Evolutionary conservation across 2,888 invertebrate species (phyloP).

Genomic region (Drosophila conformis): DNA sequence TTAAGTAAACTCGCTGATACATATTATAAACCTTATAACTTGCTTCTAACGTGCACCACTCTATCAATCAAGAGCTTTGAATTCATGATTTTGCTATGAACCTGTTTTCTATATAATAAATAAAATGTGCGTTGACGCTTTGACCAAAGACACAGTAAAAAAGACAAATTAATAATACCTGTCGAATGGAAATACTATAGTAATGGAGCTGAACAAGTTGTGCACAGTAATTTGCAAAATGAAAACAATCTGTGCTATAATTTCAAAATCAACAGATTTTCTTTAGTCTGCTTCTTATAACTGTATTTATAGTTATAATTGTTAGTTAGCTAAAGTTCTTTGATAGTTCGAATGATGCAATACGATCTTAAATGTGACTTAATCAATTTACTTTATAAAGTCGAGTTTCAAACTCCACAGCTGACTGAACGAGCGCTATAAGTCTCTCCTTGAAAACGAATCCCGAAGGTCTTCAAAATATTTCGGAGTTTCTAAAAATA

Average conservation of each 20-base stretch:
- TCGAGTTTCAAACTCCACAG: background rate
- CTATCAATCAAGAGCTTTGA: background rate
- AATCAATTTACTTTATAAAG: background rate
- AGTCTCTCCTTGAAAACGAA: background rate
- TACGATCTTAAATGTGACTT: too few species aligned
- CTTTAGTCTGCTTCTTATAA: background rate
- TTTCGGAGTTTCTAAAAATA: background rate
- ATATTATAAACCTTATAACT: background rate
- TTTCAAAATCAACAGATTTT: background rate
- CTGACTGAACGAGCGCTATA: background rate
- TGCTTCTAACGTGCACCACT: background rate
- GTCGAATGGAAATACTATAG: background rate
- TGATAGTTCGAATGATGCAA: too few species aligned
- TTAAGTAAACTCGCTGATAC: conserved; percentile 2
- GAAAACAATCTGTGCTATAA: background rate
- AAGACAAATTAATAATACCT: background rate
- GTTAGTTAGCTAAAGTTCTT: background rate
- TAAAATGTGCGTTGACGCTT: background rate
- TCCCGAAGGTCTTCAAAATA: background rate
- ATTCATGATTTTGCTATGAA: background rate
- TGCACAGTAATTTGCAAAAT: background rate
- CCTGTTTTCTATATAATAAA: background rate
- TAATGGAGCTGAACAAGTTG: background rate
- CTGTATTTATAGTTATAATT: background rate
- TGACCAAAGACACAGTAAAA: background rate